Base-by-base conservation (phyloP, 1,140 invertebrate genomes). In the Planococcus citri region DNA sequence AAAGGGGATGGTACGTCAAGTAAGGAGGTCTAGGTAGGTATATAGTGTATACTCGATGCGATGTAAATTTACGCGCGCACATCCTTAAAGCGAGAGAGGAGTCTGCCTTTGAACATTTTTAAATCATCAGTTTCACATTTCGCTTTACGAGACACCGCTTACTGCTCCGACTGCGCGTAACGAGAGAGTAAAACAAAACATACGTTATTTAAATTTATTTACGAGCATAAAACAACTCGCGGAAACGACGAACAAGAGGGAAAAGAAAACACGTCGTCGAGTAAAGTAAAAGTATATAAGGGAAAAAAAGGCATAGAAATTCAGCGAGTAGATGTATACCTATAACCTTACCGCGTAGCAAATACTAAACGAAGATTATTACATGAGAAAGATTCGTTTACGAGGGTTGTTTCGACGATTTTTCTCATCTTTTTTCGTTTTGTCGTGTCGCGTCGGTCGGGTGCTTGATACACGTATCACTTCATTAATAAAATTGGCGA, bases 171-270 rank as follows among this genome's bases (percentile, higher is more conserved):
- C 12, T 17, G 41, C n/a, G 41, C n/a, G 41, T 51, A 51, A 51
- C 41, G 12, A 51, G n/a, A n/a, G n/a, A 33, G 29, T 51, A 51
- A 51, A 51, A 51, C 41, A 51, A 51, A 51, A 20, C 41, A 51
- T 51, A 51, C 41, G 41, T 51, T 51, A 51, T 51, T 51, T 51
- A 51, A 51, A 51, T 51, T 51, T 51, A 20, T 51, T 51, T 51
- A 51, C 41, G 6, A 17, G 12, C 3, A n/a, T 20, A 20, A 51
- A 51, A 20, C 41, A 20, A 51, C 29, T 33, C 29, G 41, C 41
- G 17, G 41, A 20, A 20, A 17, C 12, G 41, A 20, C 17, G 41
- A 20, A 51, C 41, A n/a, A n/a, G 41, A 17, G 41, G 41, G 3
- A 20, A 51, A 51, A 51, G n/a, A 51, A n/a, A 51, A 3, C 29